Percentiles rank a stretch among this genome's conserved stretches.
These are phyloP conservation scores for Mythimna impura DNA, from an alignment of 2,888 invertebrate species.

Conservation along the genomic window DNA sequence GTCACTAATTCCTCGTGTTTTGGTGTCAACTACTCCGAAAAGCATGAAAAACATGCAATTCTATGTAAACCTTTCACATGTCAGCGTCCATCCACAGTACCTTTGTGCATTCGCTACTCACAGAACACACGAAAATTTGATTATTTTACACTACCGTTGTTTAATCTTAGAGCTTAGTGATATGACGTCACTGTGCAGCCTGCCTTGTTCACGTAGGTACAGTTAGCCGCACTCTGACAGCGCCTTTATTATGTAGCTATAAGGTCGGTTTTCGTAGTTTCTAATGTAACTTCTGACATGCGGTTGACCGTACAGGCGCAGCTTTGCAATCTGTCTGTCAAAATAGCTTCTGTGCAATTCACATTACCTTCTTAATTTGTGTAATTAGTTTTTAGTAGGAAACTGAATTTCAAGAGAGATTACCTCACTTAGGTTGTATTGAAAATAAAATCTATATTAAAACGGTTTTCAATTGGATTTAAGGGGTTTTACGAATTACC, in stretches of 20 bases:
- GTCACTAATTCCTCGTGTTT: not conserved
- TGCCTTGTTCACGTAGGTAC: not conserved
- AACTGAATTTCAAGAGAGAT: constrained; percentile 5
- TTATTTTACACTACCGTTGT: constrained; percentile 25
- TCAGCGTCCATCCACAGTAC: not conserved
- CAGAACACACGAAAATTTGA: constrained; percentile 23
- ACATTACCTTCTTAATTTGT: constrained; percentile 25
- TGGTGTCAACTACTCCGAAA: not conserved
- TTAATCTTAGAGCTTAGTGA: constrained; percentile 35
- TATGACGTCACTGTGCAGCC: constrained; percentile 16
- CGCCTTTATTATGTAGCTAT: constrained; percentile 4
- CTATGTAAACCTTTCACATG: not conserved
- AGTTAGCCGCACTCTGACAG: not conserved
- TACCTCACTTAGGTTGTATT: not conserved
- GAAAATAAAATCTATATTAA: not conserved
- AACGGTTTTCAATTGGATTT: no score
- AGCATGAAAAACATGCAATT: not conserved
- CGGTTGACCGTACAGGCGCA: not conserved
- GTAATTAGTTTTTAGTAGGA: constrained; percentile 31
- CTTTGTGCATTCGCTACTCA: not conserved
- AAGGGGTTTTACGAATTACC: not conserved
- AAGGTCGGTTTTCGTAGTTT: constrained; percentile 6
- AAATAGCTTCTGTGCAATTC: constrained; percentile 50
- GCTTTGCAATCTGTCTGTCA: constrained; percentile 2
- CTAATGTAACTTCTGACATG: not conserved